Evolutionary conservation across 2,113 vertebrate species (phyloP).

Genomic region (Eclectus roratus): DNA sequence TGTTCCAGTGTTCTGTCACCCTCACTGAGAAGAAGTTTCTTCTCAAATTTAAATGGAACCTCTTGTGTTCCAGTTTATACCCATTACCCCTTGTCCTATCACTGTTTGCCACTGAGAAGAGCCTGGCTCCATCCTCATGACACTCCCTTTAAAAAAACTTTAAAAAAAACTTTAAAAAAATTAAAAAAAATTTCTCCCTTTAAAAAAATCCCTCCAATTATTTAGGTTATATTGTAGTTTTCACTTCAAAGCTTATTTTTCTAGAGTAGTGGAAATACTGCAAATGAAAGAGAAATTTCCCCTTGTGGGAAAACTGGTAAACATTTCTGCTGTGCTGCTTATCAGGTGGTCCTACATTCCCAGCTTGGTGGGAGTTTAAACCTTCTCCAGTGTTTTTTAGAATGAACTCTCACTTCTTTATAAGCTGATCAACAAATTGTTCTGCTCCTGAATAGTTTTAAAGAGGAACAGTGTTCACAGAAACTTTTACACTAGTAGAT

Average conservation of each 20-base stretch:
- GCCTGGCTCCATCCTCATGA: too few relatives aligned
- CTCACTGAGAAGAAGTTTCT: too few relatives aligned
- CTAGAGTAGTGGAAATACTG: not conserved
- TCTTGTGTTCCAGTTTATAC: too few relatives aligned
- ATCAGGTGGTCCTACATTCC: not conserved
- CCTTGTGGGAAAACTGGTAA: not conserved
- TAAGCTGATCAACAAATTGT: not conserved
- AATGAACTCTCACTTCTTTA: not conserved
- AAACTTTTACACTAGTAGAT: not conserved
- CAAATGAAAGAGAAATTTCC: not conserved
- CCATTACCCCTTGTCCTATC: too few relatives aligned
- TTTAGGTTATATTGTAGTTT: not conserved
- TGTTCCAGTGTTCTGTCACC: too few relatives aligned
- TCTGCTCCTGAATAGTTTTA: conserved; percentile 10
- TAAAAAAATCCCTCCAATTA: not conserved
- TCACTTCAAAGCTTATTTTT: not conserved
- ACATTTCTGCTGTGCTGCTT: not conserved
- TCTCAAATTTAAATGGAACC: too few relatives aligned
- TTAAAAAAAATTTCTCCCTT: not conserved
- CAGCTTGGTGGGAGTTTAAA: not conserved
- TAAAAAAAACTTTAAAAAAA: too few relatives aligned
- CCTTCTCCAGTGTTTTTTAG: not conserved
- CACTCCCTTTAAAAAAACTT: too few relatives aligned
- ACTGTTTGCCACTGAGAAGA: too few relatives aligned
- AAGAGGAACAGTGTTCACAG: not conserved